phyloP scores from a whole-genome alignment of 2,888 invertebrate species.

The Pristionchus exspectatus region DNA sequence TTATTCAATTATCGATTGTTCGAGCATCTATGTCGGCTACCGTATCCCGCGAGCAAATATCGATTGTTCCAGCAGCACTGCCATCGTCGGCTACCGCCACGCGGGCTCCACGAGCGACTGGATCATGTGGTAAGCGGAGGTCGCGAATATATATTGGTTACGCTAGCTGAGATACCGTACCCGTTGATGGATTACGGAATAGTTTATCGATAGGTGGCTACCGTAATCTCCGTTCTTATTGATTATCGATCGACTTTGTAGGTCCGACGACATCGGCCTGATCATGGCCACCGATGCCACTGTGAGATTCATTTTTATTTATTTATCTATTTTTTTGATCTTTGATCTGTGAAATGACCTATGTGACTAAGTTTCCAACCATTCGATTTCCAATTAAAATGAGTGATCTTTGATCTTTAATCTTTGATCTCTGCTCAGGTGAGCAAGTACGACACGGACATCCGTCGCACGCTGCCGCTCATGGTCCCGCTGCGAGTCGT shows the following conservation, averaged over 20 bases:
- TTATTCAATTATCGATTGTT: too few relatives aligned
- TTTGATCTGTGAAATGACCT: background rate
- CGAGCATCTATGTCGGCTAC: background rate
- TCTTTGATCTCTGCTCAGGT: constrained; percentile 14
- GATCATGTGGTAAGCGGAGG: background rate
- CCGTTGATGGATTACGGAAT: too few relatives aligned
- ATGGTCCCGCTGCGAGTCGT: constrained; percentile 32
- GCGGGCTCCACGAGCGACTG: background rate
- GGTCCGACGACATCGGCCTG: constrained; percentile 35
- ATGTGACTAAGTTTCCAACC: background rate
- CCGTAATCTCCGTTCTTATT: too few relatives aligned
- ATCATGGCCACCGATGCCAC: background rate
- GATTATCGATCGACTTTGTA: background rate
- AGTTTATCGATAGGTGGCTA: background rate
- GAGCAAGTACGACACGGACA: constrained; percentile 27
- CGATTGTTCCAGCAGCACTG: constrained; percentile 3
- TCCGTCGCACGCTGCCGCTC: constrained; percentile 32
- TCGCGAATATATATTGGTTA: background rate
- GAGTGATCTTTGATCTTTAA: constrained; percentile 3
- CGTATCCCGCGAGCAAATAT: background rate
- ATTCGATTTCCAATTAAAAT: background rate
- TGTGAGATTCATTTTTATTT: background rate
- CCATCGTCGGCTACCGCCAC: constrained; percentile 18
- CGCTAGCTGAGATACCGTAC: background rate
- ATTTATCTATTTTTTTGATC: background rate